These are phyloP conservation scores for Caenorhabditis tropicalis DNA, from an alignment of 1,140 invertebrate genomes.

Conservation along the genomic window DNA sequence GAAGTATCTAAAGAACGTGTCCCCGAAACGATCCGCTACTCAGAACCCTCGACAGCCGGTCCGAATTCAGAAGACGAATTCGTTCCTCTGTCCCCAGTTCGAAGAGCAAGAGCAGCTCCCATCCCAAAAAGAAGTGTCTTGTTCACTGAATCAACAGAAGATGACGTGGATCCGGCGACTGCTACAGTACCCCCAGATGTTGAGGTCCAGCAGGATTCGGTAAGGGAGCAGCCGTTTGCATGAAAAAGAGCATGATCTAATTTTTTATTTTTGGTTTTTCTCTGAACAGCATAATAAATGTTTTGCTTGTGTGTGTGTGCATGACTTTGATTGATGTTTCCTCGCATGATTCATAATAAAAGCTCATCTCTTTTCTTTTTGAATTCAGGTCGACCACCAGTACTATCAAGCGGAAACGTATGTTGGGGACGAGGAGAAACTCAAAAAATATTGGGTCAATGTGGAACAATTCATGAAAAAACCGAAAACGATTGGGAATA, in stretches of 20 bases:
- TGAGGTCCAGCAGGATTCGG: constrained; percentile 3
- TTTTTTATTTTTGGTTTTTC: neutral
- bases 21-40: neutral
- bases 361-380: neutral
- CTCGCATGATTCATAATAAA: neutral
- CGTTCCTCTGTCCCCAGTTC: neutral
- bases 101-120: neutral
- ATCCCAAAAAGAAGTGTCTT: neutral
- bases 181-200: neutral
- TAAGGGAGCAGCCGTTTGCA: neutral
- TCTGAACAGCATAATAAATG: neutral
- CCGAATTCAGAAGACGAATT: neutral
- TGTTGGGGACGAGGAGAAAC: neutral
- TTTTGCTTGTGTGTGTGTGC: neutral
- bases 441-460: constrained; percentile 42
- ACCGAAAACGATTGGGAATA: constrained; percentile 38
- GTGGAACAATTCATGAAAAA: constrained; percentile 47
- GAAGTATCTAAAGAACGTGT: neutral
- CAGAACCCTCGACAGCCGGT: neutral
- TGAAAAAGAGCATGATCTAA: neutral
- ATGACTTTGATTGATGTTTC: too few species aligned
- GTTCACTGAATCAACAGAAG: too few species aligned
- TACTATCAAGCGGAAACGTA: constrained; percentile 12
- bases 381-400: constrained; percentile 37
- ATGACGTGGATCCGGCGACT: constrained; percentile 5